Evolutionary conservation across 2,888 invertebrate species (phyloP).

Genomic region (Gastrophysa polygoni): DNA sequence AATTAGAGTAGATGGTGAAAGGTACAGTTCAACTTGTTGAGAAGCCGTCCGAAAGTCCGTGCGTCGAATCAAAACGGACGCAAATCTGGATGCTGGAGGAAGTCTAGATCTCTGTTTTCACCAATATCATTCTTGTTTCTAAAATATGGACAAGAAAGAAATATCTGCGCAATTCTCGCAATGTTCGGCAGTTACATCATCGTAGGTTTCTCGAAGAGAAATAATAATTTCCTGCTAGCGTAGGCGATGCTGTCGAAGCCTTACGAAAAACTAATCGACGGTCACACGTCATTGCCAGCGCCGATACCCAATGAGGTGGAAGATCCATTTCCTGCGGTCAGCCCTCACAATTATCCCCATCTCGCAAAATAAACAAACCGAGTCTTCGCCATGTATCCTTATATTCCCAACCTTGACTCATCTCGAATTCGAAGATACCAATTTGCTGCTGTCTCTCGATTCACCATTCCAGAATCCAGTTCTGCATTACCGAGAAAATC

Average conservation of each 20-base stretch:
- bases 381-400: no score
- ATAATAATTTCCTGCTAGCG: conserved; percentile 27
- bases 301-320: conserved; percentile 50
- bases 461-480: background rate
- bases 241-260: conserved; percentile 24
- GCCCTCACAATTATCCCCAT: conserved; percentile 22
- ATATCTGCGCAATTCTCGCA: no score
- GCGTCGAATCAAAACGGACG: no score
- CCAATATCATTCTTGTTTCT: no score
- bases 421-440: background rate
- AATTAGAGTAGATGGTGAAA: no score
- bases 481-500: background rate
- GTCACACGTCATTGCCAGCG: conserved; percentile 51
- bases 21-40: no score
- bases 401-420: background rate
- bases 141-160: no score
- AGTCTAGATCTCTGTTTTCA: no score
- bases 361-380: background rate
- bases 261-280: conserved; percentile 46
- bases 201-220: background rate
- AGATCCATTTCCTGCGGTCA: conserved; percentile 48
- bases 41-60: no score
- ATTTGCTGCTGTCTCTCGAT: background rate
- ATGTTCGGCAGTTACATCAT: no score
- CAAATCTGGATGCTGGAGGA: no score